Percentiles rank a stretch among this genome's conserved stretches.
phyloP scores from a whole-genome alignment of 2,888 invertebrate species.

The Taenaris catops region DNA sequence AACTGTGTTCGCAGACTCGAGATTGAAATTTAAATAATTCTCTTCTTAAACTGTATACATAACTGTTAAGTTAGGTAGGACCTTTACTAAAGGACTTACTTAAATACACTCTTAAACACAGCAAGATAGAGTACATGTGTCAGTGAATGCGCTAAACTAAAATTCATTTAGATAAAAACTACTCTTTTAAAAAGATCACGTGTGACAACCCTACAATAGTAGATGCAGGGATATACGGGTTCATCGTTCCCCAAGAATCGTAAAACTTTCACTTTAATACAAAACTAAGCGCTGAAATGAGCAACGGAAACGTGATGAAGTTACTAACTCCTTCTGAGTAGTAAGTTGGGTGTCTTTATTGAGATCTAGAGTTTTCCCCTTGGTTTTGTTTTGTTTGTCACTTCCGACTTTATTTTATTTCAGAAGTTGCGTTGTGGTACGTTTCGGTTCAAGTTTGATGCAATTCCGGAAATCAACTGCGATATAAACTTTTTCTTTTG shows the following conservation, averaged over 20 bases:
- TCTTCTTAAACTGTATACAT: no score
- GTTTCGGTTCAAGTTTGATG: conserved; percentile 11
- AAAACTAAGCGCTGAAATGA: conserved; percentile 13
- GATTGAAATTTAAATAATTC: no score
- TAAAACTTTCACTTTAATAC: conserved; percentile 18
- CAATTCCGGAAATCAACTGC: conserved; percentile 10
- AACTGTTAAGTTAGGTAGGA: no score
- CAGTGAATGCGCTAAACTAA: no score
- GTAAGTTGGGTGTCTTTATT: conserved; percentile 19
- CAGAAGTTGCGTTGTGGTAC: conserved; percentile 8
- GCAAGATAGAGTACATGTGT: no score
- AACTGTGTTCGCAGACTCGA: no score
- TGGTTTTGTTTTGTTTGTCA: conserved; percentile 13
- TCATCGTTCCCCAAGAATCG: conserved; percentile 12
- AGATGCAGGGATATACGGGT: conserved; percentile 6
- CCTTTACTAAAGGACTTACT: no score
- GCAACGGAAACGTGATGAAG: conserved; percentile 16
- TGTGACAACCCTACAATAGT: neutral
- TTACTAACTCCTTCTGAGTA: conserved; percentile 19
- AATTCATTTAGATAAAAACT: no score
- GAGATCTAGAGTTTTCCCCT: conserved; percentile 14
- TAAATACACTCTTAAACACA: no score
- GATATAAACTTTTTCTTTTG: conserved; percentile 11
- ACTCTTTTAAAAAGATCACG: neutral
- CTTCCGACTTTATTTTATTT: conserved; percentile 12